Evolutionary conservation across 1,140 invertebrate species (phyloP).

Genomic region (Leptoteleia sp.): DNA sequence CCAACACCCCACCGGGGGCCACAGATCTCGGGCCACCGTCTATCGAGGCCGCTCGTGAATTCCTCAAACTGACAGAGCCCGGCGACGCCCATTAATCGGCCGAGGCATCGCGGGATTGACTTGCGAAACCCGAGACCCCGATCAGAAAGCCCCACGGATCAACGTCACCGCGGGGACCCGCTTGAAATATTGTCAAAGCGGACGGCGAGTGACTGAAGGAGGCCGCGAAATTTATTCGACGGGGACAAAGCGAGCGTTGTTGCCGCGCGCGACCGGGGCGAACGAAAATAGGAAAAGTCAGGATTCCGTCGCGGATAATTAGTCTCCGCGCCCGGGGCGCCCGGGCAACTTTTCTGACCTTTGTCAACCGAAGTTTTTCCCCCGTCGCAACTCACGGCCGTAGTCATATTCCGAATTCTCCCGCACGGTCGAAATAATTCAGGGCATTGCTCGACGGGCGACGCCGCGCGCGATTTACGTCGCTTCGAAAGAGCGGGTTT

Average conservation of each 20-base stretch:
- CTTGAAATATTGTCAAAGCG: conserved; percentile 48
- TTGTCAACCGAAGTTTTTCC: no score
- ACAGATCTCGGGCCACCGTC: conserved; percentile 44
- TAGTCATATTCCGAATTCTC: no score
- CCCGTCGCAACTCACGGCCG: no score
- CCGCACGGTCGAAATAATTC: no score
- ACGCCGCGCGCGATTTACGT: no score
- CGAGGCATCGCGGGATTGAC: conserved; percentile 50
- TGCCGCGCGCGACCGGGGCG: background rate
- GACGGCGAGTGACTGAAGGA: conserved; percentile 39
- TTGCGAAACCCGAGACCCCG: conserved; percentile 56
- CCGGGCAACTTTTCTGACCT: no score
- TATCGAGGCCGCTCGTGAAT: conserved; percentile 57
- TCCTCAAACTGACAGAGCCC: conserved; percentile 48
- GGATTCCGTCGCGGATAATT: conserved; percentile 7
- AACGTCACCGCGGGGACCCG: conserved; percentile 33
- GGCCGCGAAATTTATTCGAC: conserved; percentile 45
- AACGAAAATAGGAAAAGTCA: conserved; percentile 20
- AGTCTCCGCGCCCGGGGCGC: conserved; percentile 24
- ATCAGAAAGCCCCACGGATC: conserved; percentile 61
- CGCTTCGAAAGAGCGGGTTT: no score
- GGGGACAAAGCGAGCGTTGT: conserved; percentile 23
- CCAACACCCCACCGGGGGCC: conserved; percentile 47
- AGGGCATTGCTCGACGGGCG: no score
- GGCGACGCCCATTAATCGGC: conserved; percentile 53